These are phyloP conservation scores for Xestia sexstrigata DNA, from an alignment of 2,888 invertebrate genomes.

Conservation along the genomic window DNA sequence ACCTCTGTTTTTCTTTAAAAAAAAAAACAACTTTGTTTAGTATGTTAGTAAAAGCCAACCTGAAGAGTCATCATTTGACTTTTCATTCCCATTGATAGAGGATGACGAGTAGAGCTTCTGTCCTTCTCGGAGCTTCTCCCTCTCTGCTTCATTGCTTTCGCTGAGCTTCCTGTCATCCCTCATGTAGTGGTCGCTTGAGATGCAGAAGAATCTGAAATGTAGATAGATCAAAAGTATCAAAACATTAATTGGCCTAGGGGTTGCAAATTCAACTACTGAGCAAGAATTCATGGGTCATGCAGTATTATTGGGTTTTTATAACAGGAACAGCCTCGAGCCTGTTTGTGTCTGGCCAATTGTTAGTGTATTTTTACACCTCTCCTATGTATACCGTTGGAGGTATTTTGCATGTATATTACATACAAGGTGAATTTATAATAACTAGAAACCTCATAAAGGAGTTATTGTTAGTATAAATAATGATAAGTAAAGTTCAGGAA, in stretches of 20 bases:
- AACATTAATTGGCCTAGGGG: neutral
- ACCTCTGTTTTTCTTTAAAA: neutral
- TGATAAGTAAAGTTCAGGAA: neutral
- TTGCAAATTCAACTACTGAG: neutral
- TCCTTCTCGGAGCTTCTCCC: conserved; percentile 88
- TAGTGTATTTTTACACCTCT: neutral
- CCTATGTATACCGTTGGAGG: neutral
- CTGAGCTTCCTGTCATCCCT: conserved; percentile 88
- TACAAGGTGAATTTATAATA: neutral
- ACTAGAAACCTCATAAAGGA: neutral
- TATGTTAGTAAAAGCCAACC: conserved; percentile 71
- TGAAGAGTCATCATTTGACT: conserved; percentile 89
- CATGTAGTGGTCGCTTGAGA: conserved; percentile 86
- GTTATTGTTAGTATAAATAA: neutral
- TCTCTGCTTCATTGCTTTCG: conserved; percentile 88
- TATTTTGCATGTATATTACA: neutral
- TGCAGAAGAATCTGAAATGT: conserved; percentile 84
- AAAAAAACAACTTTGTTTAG: neutral
- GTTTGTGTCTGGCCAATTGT: neutral
- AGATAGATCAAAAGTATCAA: neutral
- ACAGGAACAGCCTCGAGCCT: too few relatives aligned
- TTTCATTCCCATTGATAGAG: conserved; percentile 89
- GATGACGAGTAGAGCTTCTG: conserved; percentile 89
- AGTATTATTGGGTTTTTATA: neutral
- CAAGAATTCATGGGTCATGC: neutral